A percentile compares a stretch with the other conserved stretches of the same genome.
These are phyloP conservation scores for Cephus pulcher DNA, from an alignment of 2,888 invertebrate species.

Conservation along the genomic window DNA sequence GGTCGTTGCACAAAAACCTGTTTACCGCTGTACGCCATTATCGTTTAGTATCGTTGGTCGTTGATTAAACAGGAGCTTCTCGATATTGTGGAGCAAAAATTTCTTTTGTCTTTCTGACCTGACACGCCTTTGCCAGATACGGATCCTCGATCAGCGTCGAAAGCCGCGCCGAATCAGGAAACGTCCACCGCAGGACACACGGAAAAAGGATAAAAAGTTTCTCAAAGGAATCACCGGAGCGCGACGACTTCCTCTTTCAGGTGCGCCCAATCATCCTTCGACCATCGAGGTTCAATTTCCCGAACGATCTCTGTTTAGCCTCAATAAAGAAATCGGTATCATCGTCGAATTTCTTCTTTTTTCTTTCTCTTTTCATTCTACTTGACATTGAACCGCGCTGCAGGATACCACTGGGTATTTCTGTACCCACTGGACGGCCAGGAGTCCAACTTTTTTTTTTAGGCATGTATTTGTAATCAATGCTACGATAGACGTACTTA, in stretches of 20 bases:
- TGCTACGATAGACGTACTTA: not conserved
- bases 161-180: not conserved
- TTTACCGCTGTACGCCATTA: not conserved
- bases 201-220: conserved; percentile 3
- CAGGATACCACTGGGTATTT: not conserved
- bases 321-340: not conserved
- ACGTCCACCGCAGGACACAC: not conserved
- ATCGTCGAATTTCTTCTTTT: not conserved
- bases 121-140: not conserved
- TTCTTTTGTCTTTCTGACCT: not conserved
- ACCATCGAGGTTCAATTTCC: conserved; percentile 1
- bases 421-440: not conserved
- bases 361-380: not conserved
- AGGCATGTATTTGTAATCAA: not conserved
- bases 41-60: not conserved
- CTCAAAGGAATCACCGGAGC: not conserved
- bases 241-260: not conserved
- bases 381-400: not conserved
- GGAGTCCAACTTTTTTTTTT: not conserved
- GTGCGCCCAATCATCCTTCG: not conserved
- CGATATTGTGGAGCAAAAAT: not conserved
- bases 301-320: not conserved
- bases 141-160: not conserved
- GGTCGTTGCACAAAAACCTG: not conserved
- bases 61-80: not conserved